These are phyloP conservation scores for Nicator chloris DNA, from an alignment of 2,113 vertebrate species.

Conservation along the genomic window DNA sequence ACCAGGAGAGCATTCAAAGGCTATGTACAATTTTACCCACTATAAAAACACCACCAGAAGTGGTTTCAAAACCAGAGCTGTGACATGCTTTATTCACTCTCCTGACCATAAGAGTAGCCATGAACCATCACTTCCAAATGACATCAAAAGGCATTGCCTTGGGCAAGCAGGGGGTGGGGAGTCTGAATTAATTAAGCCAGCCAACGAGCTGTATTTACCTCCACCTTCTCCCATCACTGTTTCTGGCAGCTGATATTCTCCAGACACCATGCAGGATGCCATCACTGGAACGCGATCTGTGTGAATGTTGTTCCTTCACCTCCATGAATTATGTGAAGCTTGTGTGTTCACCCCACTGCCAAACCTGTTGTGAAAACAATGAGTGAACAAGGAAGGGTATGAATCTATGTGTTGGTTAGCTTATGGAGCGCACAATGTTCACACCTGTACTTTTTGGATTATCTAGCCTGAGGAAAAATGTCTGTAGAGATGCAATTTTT, in stretches of 20 bases:
- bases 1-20: background rate
- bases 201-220: background rate
- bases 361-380: background rate
- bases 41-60: background rate
- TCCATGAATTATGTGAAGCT: background rate
- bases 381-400: background rate
- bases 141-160: background rate
- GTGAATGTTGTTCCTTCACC: background rate
- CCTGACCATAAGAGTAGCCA: background rate
- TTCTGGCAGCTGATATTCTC: background rate
- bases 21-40: background rate
- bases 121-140: background rate
- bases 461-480: background rate
- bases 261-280: background rate
- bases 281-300: rapidly evolving
- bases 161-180: background rate
- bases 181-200: background rate
- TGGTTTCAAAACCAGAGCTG: background rate
- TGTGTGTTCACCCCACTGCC: background rate
- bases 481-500: background rate
- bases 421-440: background rate
- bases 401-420: background rate
- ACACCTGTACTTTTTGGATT: background rate
- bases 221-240: background rate
- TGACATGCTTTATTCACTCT: background rate